Evolutionary conservation across 1,140 invertebrate genomes (phyloP).

Genomic region (Drosophila varians): DNA sequence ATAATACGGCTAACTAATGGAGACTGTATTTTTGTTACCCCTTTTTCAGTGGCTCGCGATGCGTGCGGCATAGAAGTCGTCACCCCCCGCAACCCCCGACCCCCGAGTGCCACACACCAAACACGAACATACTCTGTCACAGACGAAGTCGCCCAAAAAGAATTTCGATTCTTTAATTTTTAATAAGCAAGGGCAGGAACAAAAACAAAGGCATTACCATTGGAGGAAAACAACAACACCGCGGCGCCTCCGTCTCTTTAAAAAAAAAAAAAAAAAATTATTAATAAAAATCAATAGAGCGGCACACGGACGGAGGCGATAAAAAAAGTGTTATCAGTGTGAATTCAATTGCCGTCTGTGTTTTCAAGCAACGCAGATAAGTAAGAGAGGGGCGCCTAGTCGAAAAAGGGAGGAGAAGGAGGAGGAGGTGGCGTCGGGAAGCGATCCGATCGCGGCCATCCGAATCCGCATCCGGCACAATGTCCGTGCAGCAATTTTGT

Average conservation of each 20-base stretch:
- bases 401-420: slow-evolving; percentile 7
- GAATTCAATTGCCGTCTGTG: slow-evolving; percentile 53
- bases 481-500: slow-evolving; percentile 93
- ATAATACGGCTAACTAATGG: slow-evolving; percentile 15
- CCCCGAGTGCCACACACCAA: slow-evolving; percentile 40
- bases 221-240: slow-evolving; percentile 11
- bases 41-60: slow-evolving; percentile 63
- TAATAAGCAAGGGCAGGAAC: slow-evolving; percentile 54
- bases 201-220: neutral
- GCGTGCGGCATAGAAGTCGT: slow-evolving; percentile 73
- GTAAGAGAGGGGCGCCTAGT: neutral
- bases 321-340: slow-evolving; percentile 69
- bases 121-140: slow-evolving; percentile 10
- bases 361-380: slow-evolving; percentile 20
- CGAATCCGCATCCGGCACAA: slow-evolving; percentile 66
- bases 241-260: neutral
- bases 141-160: slow-evolving; percentile 52
- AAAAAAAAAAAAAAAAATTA: slow-evolving; percentile 15
- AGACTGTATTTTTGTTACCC: slow-evolving; percentile 18
- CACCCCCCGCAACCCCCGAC: slow-evolving; percentile 50
- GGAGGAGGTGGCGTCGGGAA: slow-evolving; percentile 20
- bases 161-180: slow-evolving; percentile 70
- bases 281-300: slow-evolving; percentile 68
- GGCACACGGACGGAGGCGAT: slow-evolving; percentile 52
- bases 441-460: slow-evolving; percentile 11